These are phyloP conservation scores for Oxyruncus cristatus DNA, from an alignment of 2,113 vertebrate genomes.

Conservation along the genomic window DNA sequence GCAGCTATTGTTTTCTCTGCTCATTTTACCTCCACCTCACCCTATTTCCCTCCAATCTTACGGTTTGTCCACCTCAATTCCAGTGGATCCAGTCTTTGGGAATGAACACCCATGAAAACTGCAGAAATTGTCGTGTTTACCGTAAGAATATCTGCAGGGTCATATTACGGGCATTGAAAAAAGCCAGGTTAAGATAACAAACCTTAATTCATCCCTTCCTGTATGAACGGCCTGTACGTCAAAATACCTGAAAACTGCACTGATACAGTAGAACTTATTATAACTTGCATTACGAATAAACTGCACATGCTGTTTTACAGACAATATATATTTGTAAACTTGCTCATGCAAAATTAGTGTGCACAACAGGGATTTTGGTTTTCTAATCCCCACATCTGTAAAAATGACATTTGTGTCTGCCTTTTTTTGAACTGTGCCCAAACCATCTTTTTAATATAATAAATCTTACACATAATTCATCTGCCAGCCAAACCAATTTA, in stretches of 20 bases:
- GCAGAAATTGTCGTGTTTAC: not conserved
- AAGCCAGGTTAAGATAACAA: constrained; percentile 53
- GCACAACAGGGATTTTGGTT: constrained; percentile 62
- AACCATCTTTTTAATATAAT: constrained; percentile 63
- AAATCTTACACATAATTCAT: constrained; percentile 70
- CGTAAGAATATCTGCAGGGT: not conserved
- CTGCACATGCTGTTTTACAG: constrained; percentile 79
- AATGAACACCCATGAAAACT: not conserved
- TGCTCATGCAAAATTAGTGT: constrained; percentile 81
- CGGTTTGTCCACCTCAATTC: not conserved
- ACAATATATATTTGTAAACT: constrained; percentile 81
- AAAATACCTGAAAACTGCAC: constrained; percentile 72
- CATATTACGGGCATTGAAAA: constrained; percentile 8
- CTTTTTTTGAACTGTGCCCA: constrained; percentile 63
- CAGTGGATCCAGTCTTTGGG: not conserved
- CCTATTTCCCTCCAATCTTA: not conserved
- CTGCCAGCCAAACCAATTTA: constrained; percentile 75
- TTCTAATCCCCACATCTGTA: constrained; percentile 66
- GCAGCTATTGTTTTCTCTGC: not conserved
- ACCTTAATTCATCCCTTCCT: not conserved
- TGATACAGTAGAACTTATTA: constrained; percentile 66
- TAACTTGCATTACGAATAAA: constrained; percentile 75
- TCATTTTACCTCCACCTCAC: not conserved
- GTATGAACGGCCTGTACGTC: constrained; percentile 44
- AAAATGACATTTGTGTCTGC: constrained; percentile 56